A percentile compares a stretch with the other conserved stretches of the same genome.
Evolutionary conservation across 2,888 invertebrate genomes (phyloP).

Genomic region (Petrophora chlorosata): DNA sequence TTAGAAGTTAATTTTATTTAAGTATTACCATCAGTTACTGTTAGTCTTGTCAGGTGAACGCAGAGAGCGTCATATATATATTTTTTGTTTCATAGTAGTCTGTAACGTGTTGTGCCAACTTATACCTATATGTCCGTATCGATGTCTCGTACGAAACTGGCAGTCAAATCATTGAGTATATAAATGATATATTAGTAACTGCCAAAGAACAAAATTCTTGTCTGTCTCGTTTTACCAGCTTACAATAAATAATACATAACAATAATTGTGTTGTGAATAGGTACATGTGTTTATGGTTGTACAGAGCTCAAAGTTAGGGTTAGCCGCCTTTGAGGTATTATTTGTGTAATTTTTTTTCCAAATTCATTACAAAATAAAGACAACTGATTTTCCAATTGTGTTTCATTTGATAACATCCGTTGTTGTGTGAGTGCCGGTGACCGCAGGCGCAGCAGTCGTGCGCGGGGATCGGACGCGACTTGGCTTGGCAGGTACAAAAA

Average conservation of each 20-base stretch:
- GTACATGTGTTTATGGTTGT: conserved; percentile 55
- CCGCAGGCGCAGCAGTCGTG: neutral
- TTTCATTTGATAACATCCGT: conserved; percentile 42
- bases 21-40: conserved; percentile 65
- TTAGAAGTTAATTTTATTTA: conserved; percentile 63
- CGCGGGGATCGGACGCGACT: neutral
- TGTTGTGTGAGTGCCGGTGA: neutral
- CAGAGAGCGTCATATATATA: conserved; percentile 48
- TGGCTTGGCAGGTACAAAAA: neutral
- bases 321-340: conserved; percentile 58
- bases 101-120: conserved; percentile 41
- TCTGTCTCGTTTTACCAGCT: conserved; percentile 53
- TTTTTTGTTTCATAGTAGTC: conserved; percentile 42
- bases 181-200: conserved; percentile 32
- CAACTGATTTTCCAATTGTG: conserved; percentile 64
- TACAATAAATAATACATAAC: conserved; percentile 36
- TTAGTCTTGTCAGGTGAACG: conserved; percentile 48
- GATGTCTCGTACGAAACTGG: neutral
- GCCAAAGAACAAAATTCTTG: conserved; percentile 62
- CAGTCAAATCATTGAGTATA: conserved; percentile 28
- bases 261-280: conserved; percentile 71
- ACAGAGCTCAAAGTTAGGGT: conserved; percentile 66
- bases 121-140: conserved; percentile 50
- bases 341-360: conserved; percentile 71
- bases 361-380: conserved; percentile 76